Conservation (phyloP, 2,113 vertebrate species). For the Porphyrio hochstetteri region DNA sequence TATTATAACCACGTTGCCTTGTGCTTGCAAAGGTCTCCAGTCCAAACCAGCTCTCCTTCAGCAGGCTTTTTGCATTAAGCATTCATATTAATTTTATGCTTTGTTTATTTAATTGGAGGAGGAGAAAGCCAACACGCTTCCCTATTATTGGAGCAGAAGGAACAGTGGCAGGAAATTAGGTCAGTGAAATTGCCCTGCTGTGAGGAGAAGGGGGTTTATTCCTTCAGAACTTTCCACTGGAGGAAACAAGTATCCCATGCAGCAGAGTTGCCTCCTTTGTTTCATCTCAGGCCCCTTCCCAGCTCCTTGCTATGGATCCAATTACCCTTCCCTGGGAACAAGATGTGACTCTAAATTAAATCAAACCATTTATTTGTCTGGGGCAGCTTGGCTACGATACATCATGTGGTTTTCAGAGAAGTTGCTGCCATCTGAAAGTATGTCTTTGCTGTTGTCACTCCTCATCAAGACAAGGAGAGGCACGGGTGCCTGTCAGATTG, state of each 20-base stretch:
- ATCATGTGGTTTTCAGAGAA: not conserved
- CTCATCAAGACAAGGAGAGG: not conserved
- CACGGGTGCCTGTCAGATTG: not conserved
- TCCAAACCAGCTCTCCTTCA: not conserved
- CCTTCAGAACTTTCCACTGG: not conserved
- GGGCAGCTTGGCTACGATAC: not conserved
- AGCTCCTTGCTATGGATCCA: constrained; percentile 21
- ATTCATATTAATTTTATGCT: not conserved
- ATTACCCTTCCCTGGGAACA: constrained; percentile 48
- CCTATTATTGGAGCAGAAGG: not conserved
- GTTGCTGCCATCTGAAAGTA: not conserved
- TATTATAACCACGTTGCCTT: not conserved
- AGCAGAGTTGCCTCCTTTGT: not conserved
- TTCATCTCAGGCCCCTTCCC: constrained; percentile 22
- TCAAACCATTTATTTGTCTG: constrained; percentile 37
- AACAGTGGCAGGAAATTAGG: constrained; percentile 18
- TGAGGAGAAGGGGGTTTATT: not conserved
- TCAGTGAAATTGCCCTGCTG: not conserved
- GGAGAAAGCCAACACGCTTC: not conserved
- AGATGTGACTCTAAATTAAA: constrained; percentile 57
- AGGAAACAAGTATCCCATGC: not conserved
- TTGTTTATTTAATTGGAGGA: constrained; percentile 1
- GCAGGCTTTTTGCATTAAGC: not conserved
- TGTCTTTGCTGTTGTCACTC: not conserved
- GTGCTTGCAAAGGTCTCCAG: not conserved